These are phyloP conservation scores for Vespertilio murinus DNA, from an alignment of 2,797 vertebrate species.

Conservation along the genomic window DNA sequence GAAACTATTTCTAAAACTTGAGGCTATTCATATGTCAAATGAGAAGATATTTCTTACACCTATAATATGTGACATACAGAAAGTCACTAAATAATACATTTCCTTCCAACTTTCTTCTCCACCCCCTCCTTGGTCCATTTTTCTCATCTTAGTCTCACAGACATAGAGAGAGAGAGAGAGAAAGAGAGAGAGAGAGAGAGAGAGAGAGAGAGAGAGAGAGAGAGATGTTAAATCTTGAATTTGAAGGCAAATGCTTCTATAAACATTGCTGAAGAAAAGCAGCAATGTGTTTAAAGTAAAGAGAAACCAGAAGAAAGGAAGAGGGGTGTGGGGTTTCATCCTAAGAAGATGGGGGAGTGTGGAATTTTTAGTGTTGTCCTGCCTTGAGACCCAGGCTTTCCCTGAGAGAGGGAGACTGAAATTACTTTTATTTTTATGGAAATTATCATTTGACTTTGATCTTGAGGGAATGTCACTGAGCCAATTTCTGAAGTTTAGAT, in stretches of 20 bases:
- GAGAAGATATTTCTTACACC: neutral
- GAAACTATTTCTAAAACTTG: neutral
- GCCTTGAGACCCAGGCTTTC: conserved; percentile 37
- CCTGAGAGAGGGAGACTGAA: conserved; percentile 39
- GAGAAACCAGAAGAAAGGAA: neutral
- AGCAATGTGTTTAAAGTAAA: neutral
- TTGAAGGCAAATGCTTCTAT: neutral
- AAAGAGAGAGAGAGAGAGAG: neutral
- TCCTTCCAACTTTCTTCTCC: neutral
- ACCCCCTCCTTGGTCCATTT: neutral
- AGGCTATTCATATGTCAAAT: neutral
- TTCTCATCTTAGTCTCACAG: neutral
- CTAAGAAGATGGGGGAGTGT: neutral
- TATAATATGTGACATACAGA: neutral
- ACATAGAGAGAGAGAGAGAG: neutral
- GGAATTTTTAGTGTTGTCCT: conserved; percentile 20
- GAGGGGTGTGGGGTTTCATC: neutral
- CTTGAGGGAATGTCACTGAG: conserved; percentile 66
- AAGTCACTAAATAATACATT: neutral
- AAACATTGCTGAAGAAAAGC: neutral
- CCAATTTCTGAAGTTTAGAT: conserved; percentile 66
- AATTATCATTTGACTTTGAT: conserved; percentile 74
- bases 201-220: neutral
- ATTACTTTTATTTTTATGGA: conserved; percentile 70
- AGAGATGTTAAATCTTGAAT: neutral